These are phyloP conservation scores for Sitobion miscanthi DNA, from an alignment of 1,140 invertebrate genomes.

Conservation along the genomic window DNA sequence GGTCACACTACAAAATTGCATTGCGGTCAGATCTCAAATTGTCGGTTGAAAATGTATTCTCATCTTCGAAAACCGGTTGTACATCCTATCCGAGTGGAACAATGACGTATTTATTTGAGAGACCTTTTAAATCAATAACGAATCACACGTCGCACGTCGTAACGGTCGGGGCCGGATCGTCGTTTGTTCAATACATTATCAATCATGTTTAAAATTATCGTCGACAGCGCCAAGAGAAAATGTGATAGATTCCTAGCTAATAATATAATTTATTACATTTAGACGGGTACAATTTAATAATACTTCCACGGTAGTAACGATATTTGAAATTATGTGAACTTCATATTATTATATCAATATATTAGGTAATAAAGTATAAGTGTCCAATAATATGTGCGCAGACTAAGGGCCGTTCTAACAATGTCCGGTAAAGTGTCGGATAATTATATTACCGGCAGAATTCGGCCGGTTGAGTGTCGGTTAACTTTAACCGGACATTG, in stretches of 20 bases:
- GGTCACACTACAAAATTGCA: not conserved
- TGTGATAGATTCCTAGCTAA: not conserved
- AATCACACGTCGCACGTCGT: not conserved
- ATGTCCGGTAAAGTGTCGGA: too few relatives aligned
- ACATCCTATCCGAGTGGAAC: not conserved
- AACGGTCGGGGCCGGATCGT: not conserved
- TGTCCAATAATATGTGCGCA: too few relatives aligned
- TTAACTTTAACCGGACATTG: too few relatives aligned
- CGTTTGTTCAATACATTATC: not conserved
- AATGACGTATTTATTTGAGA: not conserved
- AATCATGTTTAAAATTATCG: not conserved
- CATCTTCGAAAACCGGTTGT: not conserved
- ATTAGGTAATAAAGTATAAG: too few relatives aligned
- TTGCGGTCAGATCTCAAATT: not conserved
- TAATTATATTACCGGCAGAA: too few relatives aligned
- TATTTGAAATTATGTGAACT: too few relatives aligned
- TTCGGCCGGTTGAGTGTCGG: too few relatives aligned
- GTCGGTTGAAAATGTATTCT: not conserved
- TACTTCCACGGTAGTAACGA: too few relatives aligned
- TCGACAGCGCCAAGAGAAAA: not conserved
- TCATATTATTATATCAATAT: too few relatives aligned
- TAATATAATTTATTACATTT: not conserved
- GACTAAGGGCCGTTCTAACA: too few relatives aligned
- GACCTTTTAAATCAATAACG: constrained; percentile 2
- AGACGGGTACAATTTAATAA: too few relatives aligned